Percentiles rank a stretch among this genome's conserved stretches.
These are phyloP conservation scores for Mastomys natalensis DNA, from an alignment of 2,113 vertebrate genomes.

Conservation along the genomic window DNA sequence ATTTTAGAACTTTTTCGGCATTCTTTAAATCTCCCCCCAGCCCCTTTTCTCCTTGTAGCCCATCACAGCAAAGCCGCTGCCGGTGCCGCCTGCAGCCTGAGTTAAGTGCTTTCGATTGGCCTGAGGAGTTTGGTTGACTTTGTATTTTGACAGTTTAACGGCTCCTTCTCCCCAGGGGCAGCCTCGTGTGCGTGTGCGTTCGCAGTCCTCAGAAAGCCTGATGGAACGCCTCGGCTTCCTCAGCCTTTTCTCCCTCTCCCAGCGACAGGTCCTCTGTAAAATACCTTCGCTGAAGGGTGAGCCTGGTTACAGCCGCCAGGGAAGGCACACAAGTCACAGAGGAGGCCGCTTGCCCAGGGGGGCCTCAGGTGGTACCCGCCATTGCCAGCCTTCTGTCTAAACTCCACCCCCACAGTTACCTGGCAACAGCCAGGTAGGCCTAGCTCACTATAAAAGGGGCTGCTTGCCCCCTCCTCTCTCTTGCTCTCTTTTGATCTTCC, in stretches of 20 bases:
- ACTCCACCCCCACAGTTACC: too few relatives aligned
- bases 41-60: neutral
- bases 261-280: neutral
- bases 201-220: conserved; percentile 23
- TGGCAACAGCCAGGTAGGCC: too few relatives aligned
- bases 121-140: conserved; percentile 60
- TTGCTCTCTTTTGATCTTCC: too few relatives aligned
- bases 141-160: conserved; percentile 65
- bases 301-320: neutral
- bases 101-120: conserved; percentile 57
- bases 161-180: conserved; percentile 49
- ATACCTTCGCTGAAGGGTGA: neutral
- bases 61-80: neutral
- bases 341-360: neutral
- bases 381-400: neutral
- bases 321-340: neutral
- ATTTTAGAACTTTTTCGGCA: conserved; percentile 36
- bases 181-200: neutral
- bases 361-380: neutral
- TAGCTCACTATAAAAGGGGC: too few relatives aligned
- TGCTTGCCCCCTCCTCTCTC: too few relatives aligned
- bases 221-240: neutral
- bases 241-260: neutral
- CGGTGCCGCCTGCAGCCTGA: neutral
- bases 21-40: conserved; percentile 29